Base-by-base conservation (phyloP, 2,113 vertebrate species). In the Cervus canadensis region DNA sequence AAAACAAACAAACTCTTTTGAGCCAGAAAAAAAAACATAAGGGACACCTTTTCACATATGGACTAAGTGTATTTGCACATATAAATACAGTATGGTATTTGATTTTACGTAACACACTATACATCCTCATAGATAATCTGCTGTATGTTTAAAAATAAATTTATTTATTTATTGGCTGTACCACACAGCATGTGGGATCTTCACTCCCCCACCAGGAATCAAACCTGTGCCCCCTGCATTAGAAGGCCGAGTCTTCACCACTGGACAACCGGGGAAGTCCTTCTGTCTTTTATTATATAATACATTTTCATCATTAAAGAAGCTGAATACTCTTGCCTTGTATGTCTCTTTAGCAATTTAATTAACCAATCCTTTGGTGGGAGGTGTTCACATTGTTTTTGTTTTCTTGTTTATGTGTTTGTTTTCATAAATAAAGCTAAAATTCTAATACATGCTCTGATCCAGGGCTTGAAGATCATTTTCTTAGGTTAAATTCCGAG, bases 401-500 rank as follows among this genome's bases (percentile, higher is more conserved):
- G 26, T 23, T 5, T 74, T 89, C 62, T 82, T 86, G 2, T 84
- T 74, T 91, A 7, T 92, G 43, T 71, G 14, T 84, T 82, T 94
- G 57, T 71, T 87, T 62, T 79, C 62, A 25, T 23, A 89, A 92
- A 45, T 57, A 87, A 85, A 67, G 9, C 81, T 87, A 12, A 52
- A 95, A 96, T 88, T 94, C 52, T 71, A 93, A 71, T 25, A 21
- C 45, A 81, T 82, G 43, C 48, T 16, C 91, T 33, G 67, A 50
- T 93, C 8, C 12, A 48, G 11, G 90, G 48, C 88, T 94, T 52
- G 11, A 81, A 97, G 94, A 95, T 92, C 74, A 85, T 94, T 94
- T 96, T 90, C 71, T 91, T 97, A 28, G 33, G 43, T 88, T 93
- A 87, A 96, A 95, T 92, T 96, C 64, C 57, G 71, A n/a, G 40